Percentiles rank a stretch among this genome's conserved stretches.
Conservation (phyloP, 1,140 invertebrate genomes). For the Rhopalosiphum padi region DNA sequence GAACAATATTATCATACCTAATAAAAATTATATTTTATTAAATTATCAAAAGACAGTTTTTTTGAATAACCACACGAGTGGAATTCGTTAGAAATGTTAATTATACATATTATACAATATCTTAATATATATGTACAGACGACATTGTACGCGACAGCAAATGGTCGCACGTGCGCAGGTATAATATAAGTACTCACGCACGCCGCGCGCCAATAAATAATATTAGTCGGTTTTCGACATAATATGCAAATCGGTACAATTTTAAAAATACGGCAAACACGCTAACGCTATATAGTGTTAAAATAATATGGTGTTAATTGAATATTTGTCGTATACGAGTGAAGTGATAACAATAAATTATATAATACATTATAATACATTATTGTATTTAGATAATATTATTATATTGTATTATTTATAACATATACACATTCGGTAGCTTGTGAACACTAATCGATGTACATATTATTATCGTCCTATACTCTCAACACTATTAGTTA, state of each 20-base stretch:
- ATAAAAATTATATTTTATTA: not conserved
- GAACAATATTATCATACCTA: not conserved
- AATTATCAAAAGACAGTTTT: not conserved
- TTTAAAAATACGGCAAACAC: not conserved
- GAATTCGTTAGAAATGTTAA: not conserved
- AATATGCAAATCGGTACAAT: not conserved
- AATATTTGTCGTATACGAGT: not conserved
- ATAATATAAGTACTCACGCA: too few species aligned
- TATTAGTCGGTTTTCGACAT: not conserved
- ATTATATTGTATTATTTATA: not conserved
- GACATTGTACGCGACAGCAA: not conserved
- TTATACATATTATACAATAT: not conserved
- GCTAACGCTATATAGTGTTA: not conserved
- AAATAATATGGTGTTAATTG: not conserved
- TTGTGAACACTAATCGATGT: not conserved
- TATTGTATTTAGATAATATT: not conserved
- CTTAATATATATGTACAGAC: not conserved
- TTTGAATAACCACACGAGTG: not conserved
- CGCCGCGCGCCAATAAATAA: not conserved
- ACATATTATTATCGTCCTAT: not conserved
- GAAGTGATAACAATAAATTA: not conserved
- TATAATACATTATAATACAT: too few species aligned
- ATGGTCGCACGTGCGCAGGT: not conserved
- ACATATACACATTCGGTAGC: not conserved
- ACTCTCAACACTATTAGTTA: not conserved